Percentiles rank a stretch among this genome's conserved stretches.
Conservation (phyloP, 2,888 invertebrate species). For the Aporophyla lueneburgensis region DNA sequence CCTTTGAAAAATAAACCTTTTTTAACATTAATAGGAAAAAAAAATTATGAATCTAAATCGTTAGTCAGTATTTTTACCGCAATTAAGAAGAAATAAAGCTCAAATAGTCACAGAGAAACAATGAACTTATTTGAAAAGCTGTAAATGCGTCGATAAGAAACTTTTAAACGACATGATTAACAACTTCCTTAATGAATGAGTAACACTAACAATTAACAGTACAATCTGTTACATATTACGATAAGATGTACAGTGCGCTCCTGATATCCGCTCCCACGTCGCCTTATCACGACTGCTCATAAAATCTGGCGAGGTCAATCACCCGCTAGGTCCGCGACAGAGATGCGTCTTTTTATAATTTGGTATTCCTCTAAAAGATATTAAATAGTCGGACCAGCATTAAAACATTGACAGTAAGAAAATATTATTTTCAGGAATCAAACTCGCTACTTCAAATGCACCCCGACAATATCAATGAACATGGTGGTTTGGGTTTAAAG, state of each 20-base stretch:
- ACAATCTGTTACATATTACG: conserved; percentile 36
- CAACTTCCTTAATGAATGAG: conserved; percentile 42
- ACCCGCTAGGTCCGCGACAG: conserved; percentile 22
- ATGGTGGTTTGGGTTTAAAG: not conserved
- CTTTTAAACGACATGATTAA: conserved; percentile 27
- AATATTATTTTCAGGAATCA: not conserved
- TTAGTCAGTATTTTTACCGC: not conserved
- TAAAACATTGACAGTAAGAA: not conserved
- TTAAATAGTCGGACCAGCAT: no score
- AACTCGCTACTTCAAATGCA: not conserved
- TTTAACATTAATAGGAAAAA: not conserved
- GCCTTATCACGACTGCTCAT: conserved; percentile 62
- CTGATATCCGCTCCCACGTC: conserved; percentile 65
- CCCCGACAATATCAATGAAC: not conserved
- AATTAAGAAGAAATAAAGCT: not conserved
- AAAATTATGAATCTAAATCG: not conserved
- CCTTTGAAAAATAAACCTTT: not conserved
- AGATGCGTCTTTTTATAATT: conserved; percentile 11
- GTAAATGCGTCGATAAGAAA: conserved; percentile 1
- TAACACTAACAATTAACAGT: conserved; percentile 19
- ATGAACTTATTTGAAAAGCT: not conserved
- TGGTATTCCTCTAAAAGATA: no score
- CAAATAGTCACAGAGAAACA: not conserved
- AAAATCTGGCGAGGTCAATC: conserved; percentile 58
- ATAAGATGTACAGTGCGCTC: conserved; percentile 37